Evolutionary conservation across 2,888 invertebrate genomes (phyloP), one percentile per base, ranked within the genome.

Genomic region (Pherbina coryleti): DNA sequence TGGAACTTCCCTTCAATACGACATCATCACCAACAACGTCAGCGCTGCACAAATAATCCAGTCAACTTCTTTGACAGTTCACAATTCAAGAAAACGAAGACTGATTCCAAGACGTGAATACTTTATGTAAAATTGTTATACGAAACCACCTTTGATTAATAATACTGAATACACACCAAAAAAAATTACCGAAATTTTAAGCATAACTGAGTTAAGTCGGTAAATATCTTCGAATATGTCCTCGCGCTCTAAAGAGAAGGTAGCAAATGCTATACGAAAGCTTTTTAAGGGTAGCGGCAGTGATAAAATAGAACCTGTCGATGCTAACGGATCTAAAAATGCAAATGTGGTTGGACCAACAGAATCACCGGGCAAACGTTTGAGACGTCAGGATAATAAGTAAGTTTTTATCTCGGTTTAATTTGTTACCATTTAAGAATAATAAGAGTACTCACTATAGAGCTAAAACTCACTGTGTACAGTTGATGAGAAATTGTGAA

Each of bases 191-290:
- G n/a, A 34, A 44, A 67, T 19, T 34, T 34, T 0, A 22, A 44
- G 4, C 1, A 19, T 22, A 44, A 49, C 9, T 1, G 5, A n/a
- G 25, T 14, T 28, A 28, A 69, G 9, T 49, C 2, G 9, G 14
- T 44, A 69, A 49, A 69, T 2, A 11, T 11, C 3, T 22, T 2
- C 17, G 49, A 91, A 89, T 85, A 95, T 95, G 95, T 93, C 94
- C 85, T 94, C 94, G 82, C 92, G 95, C 82, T 94, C 95, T 49
- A 94, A 95, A 89, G 95, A 95, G 87, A 95, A 95, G 91, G 93
- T 96, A 80, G 93, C 95, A 37, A 94, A 95, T 34, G 95, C 95
- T 72, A 93, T 96, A 90, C 92, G 94, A 83, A 95, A 94, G 90
- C 91, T 95, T 82, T 95, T 95, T 89, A 93, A 94, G 82, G 93